These are phyloP conservation scores for Channallabes apus DNA, from an alignment of 2,797 vertebrate species.

Conservation along the genomic window DNA sequence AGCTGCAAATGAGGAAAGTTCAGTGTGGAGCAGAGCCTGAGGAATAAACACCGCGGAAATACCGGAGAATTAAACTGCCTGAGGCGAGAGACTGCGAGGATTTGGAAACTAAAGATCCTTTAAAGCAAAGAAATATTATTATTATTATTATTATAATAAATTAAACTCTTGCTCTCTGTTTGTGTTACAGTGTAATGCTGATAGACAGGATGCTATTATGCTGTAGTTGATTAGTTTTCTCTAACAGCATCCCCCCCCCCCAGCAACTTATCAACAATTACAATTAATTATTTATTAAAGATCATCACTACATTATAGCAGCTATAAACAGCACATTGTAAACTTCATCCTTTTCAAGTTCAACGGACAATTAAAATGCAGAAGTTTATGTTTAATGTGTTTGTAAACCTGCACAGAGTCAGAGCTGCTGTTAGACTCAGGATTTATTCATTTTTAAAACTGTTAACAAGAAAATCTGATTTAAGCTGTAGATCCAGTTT, in stretches of 20 bases:
- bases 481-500: background rate
- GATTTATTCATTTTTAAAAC: background rate
- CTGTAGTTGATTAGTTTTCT: background rate
- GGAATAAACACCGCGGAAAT: too few species aligned
- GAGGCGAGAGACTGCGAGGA: too few species aligned
- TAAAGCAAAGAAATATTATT: too few species aligned
- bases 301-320: background rate
- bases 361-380: too few species aligned
- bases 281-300: too few species aligned
- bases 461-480: background rate
- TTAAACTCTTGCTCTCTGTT: too few species aligned
- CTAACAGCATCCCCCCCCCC: background rate
- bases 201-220: background rate
- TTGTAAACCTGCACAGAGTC: background rate
- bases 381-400: too few species aligned
- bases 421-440: background rate
- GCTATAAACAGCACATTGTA: background rate
- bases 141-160: too few species aligned
- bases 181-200: too few species aligned
- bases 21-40: background rate
- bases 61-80: too few species aligned
- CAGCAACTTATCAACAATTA: background rate
- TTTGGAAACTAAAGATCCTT: too few species aligned
- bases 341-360: too few species aligned
- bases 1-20: background rate